Evolutionary conservation across 2,888 invertebrate genomes (phyloP), one percentile per base, ranked within the genome.

Genomic region (Zele albiditarsus): DNA sequence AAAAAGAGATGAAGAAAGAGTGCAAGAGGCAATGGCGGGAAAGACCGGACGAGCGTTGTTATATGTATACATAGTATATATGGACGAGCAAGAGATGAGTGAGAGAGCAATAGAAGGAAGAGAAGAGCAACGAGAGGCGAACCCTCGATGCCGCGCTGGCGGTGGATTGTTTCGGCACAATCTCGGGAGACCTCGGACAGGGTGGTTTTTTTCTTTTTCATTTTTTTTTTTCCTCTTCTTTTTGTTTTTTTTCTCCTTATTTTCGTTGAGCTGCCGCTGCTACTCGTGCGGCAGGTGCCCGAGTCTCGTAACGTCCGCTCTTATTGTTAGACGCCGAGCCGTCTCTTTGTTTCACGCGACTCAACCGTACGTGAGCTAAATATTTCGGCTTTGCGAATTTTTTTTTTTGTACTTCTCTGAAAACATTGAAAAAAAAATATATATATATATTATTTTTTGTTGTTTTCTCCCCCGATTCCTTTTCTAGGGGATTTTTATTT

Each of bases 291-390:
- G 76, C 77, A 78, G 78, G 76, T 78, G 74, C 75, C 73, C 77
- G 69, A 73, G 68, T 76, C 82, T 82, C 81, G 84, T 82, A 83
- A 83, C 81, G 81, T 82, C 79, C 81, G 80, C 79, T 70, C 85
- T 86, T 73, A 75, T 75, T 75, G 75, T 75, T 75, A 58, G 66
- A 70, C 70, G 70, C 57, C 71, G 75, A 71, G 67, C 66, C 75
- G 66, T 75, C 66, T 71, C 75, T 75, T 75, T 75, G 75, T 75
- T 75, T 75, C 75, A 75, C 71, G 70, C 74, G 74, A 74, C 70
- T 74, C 74, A 65, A 74, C 74, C 74, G 74, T 74, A 74, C 74
- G 74, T 74, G 74, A 74, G 74, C 70, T 65, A 74, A 74, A 74
- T 74, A 74, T 74, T 74, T 74, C 63, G 68, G 69, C 53, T 74